Percentiles rank a stretch among this genome's conserved stretches.
These are phyloP conservation scores for Drosophila kambysellisi DNA, from an alignment of 2,888 invertebrate species.

Conservation along the genomic window DNA sequence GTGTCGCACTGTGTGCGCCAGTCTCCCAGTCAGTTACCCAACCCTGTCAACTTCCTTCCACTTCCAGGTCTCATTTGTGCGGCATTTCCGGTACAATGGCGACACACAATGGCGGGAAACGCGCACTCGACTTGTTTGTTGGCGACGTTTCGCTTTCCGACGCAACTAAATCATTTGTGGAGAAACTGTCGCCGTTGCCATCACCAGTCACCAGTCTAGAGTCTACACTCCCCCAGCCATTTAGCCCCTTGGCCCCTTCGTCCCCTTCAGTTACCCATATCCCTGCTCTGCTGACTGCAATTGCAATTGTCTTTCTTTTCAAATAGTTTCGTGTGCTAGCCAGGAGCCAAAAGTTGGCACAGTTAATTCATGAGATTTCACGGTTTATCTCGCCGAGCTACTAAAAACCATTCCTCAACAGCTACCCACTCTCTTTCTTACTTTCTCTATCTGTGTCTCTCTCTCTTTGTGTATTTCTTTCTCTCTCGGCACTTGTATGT, in stretches of 20 bases:
- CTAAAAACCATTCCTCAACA: constrained; percentile 10
- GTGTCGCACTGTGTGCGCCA: constrained; percentile 28
- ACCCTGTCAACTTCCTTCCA: constrained; percentile 77
- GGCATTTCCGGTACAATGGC: constrained; percentile 78
- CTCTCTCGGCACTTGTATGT: not conserved
- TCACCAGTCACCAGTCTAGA: not conserved
- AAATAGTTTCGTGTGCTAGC: constrained; percentile 69
- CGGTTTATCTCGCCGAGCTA: constrained; percentile 71
- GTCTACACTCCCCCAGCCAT: not conserved
- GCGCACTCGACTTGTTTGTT: constrained; percentile 73
- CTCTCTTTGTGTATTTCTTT: constrained; percentile 3
- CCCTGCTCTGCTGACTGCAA: constrained; percentile 19
- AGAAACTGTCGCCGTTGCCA: constrained; percentile 36
- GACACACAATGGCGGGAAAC: constrained; percentile 62
- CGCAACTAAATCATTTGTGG: constrained; percentile 75
- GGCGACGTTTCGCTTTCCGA: constrained; percentile 79
- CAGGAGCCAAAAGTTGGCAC: constrained; percentile 67
- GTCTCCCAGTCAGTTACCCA: constrained; percentile 14
- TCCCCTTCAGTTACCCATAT: not conserved
- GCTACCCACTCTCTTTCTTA: not conserved
- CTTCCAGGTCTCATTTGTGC: constrained; percentile 78
- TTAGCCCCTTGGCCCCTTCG: not conserved
- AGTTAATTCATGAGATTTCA: constrained; percentile 78
- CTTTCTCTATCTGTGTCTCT: constrained; percentile 1
- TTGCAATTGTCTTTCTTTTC: constrained; percentile 79